Conservation (phyloP, 2,797 vertebrate genomes). For the Nyctalus aviator region DNA sequence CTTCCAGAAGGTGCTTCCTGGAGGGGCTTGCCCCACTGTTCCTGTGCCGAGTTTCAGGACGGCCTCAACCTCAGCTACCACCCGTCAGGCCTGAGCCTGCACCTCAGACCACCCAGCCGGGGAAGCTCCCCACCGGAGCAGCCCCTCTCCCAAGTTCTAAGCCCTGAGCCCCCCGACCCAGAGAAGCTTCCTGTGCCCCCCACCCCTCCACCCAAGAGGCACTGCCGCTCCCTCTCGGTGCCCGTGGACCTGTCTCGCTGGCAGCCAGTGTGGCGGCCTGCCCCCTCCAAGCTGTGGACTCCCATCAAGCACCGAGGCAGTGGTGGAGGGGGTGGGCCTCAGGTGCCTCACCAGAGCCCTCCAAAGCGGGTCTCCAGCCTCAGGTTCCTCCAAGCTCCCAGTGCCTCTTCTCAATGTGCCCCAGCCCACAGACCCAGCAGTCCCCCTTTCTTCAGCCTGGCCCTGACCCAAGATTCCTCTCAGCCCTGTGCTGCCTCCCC, state of each 20-base stretch:
- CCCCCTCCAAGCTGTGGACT: slow-evolving; percentile 95
- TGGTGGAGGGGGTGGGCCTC: slow-evolving; percentile 89
- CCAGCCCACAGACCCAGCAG: slow-evolving; percentile 91
- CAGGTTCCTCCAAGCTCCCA: slow-evolving; percentile 91
- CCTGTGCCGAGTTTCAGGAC: slow-evolving; percentile 91
- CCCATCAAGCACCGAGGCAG: slow-evolving; percentile 93
- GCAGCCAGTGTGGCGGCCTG: slow-evolving; percentile 94
- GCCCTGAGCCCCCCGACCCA: slow-evolving; percentile 81
- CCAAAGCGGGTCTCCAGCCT: slow-evolving; percentile 88
- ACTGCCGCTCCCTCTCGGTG: slow-evolving; percentile 95
- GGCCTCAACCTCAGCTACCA: slow-evolving; percentile 91
- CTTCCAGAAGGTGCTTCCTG: slow-evolving; percentile 93
- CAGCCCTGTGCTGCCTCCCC: slow-evolving; percentile 82
- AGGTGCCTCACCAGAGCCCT: slow-evolving; percentile 86
- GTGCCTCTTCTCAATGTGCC: slow-evolving; percentile 92
- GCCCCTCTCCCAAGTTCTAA: slow-evolving; percentile 88
- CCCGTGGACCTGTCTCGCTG: slow-evolving; percentile 95
- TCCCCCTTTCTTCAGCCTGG: slow-evolving; percentile 94
- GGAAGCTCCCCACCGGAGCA: slow-evolving; percentile 79
- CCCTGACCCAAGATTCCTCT: slow-evolving; percentile 92
- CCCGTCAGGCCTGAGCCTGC: slow-evolving; percentile 91
- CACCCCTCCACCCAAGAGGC: slow-evolving; percentile 91
- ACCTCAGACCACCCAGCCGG: slow-evolving; percentile 87
- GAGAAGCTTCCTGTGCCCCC: slow-evolving; percentile 85
- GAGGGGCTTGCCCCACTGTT: slow-evolving; percentile 90